Conservation (phyloP, 2,113 vertebrate genomes). For the Eira barbara region DNA sequence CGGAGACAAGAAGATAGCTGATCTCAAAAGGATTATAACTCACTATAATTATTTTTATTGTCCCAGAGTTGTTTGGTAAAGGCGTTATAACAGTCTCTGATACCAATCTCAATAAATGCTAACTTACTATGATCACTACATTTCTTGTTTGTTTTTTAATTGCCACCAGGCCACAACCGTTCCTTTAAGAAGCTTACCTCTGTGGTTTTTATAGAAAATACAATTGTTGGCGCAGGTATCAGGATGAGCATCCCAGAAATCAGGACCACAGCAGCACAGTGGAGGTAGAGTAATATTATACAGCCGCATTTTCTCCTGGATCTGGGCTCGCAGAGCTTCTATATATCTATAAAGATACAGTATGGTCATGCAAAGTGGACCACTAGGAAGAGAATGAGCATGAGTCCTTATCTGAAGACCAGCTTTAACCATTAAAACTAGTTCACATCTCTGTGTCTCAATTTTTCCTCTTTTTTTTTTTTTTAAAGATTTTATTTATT, state of each 20-base stretch:
- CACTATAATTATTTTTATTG: background rate
- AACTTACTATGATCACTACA: background rate
- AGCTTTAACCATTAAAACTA: background rate
- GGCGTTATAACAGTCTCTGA: background rate
- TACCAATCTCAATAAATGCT: background rate
- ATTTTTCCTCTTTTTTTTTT: background rate
- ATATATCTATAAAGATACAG: constrained; percentile 84
- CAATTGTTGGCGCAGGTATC: constrained; percentile 97
- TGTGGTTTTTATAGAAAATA: constrained; percentile 93
- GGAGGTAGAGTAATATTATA: constrained; percentile 86
- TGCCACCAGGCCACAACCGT: background rate
- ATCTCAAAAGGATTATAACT: constrained; percentile 25
- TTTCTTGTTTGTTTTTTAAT: background rate
- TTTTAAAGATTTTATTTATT: too few species aligned
- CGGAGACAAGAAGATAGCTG: background rate
- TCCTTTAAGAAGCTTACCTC: constrained; percentile 82
- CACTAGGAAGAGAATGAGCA: background rate
- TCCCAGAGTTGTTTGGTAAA: constrained; percentile 17
- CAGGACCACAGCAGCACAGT: constrained; percentile 90
- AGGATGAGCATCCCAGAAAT: constrained; percentile 95
- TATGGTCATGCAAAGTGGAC: background rate
- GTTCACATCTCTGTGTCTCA: background rate
- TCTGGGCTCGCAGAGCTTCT: constrained; percentile 87
- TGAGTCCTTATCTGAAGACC: background rate
- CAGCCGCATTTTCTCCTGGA: constrained; percentile 86